Percentiles rank a stretch among this genome's conserved stretches.
Evolutionary conservation across 1,140 invertebrate species (phyloP).

Genomic region (Oncopodura yosiiana): DNA sequence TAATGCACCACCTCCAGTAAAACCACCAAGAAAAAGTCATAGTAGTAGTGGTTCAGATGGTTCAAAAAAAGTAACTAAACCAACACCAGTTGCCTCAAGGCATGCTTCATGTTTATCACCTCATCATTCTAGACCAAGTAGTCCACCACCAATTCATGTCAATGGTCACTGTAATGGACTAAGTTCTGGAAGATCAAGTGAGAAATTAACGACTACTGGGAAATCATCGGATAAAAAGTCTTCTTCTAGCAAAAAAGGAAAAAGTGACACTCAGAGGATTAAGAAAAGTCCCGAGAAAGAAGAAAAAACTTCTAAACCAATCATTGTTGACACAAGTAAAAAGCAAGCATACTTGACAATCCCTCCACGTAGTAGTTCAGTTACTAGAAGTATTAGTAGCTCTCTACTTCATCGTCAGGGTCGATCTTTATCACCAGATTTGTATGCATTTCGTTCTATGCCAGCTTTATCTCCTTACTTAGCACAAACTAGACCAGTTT

Average conservation of each 20-base stretch:
- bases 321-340: too few species aligned
- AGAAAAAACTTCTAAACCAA: too few species aligned
- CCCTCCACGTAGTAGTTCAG: neutral
- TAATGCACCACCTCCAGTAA: conserved; percentile 36
- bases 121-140: conserved; percentile 22
- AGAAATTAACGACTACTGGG: too few species aligned
- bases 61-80: conserved; percentile 20
- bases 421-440: too few species aligned
- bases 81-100: conserved; percentile 21
- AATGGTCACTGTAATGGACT: too few species aligned
- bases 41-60: conserved; percentile 3
- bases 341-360: neutral
- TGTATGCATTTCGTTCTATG: conserved; percentile 20
- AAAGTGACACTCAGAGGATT: too few species aligned
- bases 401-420: too few species aligned
- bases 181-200: too few species aligned
- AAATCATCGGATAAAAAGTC: neutral
- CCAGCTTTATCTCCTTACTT: conserved; percentile 33
- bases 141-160: too few species aligned
- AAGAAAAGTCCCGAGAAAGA: too few species aligned
- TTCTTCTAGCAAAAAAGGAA: neutral
- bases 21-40: conserved; percentile 42
- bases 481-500: conserved; percentile 30
- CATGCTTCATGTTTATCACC: conserved; percentile 31
- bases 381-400: too few species aligned